Conservation (phyloP, 2,888 invertebrate genomes). For the Leptogaster cylindrica region DNA sequence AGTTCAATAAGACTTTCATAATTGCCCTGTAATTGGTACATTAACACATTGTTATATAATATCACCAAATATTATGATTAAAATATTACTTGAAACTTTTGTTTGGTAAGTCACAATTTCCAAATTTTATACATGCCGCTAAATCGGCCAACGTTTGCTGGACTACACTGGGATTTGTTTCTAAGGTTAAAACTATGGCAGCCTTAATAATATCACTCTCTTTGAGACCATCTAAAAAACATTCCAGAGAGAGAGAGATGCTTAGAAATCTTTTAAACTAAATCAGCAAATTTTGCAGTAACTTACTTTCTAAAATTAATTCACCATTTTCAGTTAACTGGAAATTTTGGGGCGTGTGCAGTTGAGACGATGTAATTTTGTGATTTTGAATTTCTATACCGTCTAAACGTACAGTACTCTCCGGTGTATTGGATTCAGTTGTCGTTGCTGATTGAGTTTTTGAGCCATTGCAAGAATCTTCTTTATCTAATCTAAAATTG, state of each 20-base stretch:
- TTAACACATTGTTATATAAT: neutral
- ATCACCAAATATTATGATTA: conserved; percentile 44
- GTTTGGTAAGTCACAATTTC: conserved; percentile 64
- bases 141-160: conserved; percentile 62
- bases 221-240: conserved; percentile 55
- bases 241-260: no score
- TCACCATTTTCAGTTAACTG: conserved; percentile 67
- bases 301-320: conserved; percentile 67
- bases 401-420: conserved; percentile 60
- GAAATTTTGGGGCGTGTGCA: conserved; percentile 63
- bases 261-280: no score
- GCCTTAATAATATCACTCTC: conserved; percentile 63
- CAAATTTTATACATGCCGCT: conserved; percentile 63
- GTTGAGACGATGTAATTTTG: conserved; percentile 49
- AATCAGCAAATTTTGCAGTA: no score
- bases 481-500: conserved; percentile 52
- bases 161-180: conserved; percentile 56
- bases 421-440: conserved; percentile 65
- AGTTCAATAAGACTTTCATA: conserved; percentile 79
- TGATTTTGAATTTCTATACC: conserved; percentile 53
- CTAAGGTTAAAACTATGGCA: conserved; percentile 57
- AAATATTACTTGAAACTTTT: conserved; percentile 62
- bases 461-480: conserved; percentile 61
- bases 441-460: conserved; percentile 62
- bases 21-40: conserved; percentile 64